phyloP scores from a whole-genome alignment of 2,888 invertebrate species.

The Protula sp. region DNA sequence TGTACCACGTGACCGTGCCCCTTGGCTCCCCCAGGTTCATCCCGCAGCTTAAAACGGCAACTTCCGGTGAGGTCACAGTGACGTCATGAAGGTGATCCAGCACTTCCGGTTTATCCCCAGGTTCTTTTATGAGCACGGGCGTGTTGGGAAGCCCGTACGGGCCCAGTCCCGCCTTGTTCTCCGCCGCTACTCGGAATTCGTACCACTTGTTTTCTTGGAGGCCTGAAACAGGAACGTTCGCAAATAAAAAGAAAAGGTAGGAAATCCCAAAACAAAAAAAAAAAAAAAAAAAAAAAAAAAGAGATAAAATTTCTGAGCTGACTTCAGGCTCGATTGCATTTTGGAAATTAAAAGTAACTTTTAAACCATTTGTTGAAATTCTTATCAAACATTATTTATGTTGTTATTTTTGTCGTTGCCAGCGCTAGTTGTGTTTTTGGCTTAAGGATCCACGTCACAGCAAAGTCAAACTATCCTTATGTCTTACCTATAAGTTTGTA shows the following conservation, averaged over 20 bases:
- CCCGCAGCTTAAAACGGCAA: slow-evolving; percentile 24
- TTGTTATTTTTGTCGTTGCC: too few relatives aligned
- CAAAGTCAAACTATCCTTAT: not conserved
- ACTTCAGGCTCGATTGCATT: too few relatives aligned
- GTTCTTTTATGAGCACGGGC: slow-evolving; percentile 56
- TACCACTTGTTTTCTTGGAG: slow-evolving; percentile 54
- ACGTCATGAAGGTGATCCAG: slow-evolving; percentile 12
- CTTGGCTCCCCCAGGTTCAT: slow-evolving; percentile 45
- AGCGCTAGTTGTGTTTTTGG: too few relatives aligned
- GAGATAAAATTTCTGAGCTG: too few relatives aligned
- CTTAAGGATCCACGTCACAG: too few relatives aligned
- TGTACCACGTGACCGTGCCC: slow-evolving; percentile 26
- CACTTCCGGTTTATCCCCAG: slow-evolving; percentile 38
- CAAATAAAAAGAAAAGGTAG: too few relatives aligned
- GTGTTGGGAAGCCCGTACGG: slow-evolving; percentile 68
- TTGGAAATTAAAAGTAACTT: too few relatives aligned
- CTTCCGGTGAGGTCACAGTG: slow-evolving; percentile 15
- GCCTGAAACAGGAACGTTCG: not conserved
- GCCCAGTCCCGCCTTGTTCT: slow-evolving; percentile 51
- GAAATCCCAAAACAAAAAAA: too few relatives aligned
- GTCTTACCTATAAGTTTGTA: slow-evolving; percentile 22
- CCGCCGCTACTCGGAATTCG: slow-evolving; percentile 73
- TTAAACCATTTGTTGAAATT: too few relatives aligned
- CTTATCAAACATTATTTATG: too few relatives aligned
- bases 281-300: too few relatives aligned